Evolutionary conservation across 2,888 invertebrate genomes (phyloP).

Genomic region (Steinernema carpocapsae): DNA sequence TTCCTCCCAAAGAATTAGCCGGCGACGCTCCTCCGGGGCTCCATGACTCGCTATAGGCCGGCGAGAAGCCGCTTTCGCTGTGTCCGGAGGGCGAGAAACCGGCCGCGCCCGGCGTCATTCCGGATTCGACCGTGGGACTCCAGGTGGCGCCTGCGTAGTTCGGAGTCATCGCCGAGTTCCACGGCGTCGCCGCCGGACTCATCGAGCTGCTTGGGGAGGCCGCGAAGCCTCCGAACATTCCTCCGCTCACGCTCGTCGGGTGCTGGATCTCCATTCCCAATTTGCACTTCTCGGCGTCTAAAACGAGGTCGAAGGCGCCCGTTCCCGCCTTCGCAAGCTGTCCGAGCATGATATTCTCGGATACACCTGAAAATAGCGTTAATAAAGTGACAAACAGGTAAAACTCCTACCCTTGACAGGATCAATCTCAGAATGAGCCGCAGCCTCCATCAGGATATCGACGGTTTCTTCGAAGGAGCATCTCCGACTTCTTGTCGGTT

Average conservation of each 20-base stretch:
- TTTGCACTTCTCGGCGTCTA: slow-evolving; percentile 98
- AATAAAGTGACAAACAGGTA: too few relatives aligned
- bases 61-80: slow-evolving; percentile 90
- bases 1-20: slow-evolving; percentile 63
- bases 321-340: slow-evolving; percentile 96
- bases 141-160: slow-evolving; percentile 78
- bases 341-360: slow-evolving; percentile 98
- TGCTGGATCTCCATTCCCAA: slow-evolving; percentile 92
- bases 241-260: slow-evolving; percentile 54
- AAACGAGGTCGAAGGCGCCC: slow-evolving; percentile 91
- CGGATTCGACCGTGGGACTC: slow-evolving; percentile 83
- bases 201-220: slow-evolving; percentile 43
- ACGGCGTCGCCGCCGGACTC: slow-evolving; percentile 52
- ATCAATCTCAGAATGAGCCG: slow-evolving; percentile 96
- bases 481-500: slow-evolving; percentile 84
- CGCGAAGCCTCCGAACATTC: slow-evolving; percentile 63
- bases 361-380: too few relatives aligned
- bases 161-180: slow-evolving; percentile 71
- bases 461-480: slow-evolving; percentile 99
- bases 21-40: slow-evolving; percentile 55
- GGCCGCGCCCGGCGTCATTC: slow-evolving; percentile 95
- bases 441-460: slow-evolving; percentile 93
- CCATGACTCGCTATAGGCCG: slow-evolving; percentile 78
- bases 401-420: slow-evolving; percentile 95
- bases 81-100: slow-evolving; percentile 94